These are phyloP conservation scores for Beroe ovata DNA, from an alignment of 37 sponge, comb jelly and placozoan species.

Conservation along the genomic window DNA sequence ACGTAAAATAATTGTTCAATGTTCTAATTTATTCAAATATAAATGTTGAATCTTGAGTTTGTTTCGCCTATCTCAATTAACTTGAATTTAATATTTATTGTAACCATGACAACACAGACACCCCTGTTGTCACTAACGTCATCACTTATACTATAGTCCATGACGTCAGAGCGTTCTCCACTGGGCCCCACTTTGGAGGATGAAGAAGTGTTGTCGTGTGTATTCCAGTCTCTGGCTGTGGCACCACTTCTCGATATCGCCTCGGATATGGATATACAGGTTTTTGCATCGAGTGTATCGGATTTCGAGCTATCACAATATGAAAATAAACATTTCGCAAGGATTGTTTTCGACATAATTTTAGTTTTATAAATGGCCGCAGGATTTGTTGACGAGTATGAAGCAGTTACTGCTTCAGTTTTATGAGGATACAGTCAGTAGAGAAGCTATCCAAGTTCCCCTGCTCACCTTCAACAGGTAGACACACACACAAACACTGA, in stretches of 20 bases:
- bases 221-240: constrained; percentile 43
- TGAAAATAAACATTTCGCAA: too few species aligned
- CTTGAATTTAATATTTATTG: too few species aligned
- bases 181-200: constrained; percentile 3
- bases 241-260: constrained; percentile 61
- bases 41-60: too few species aligned
- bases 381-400: constrained; percentile 51
- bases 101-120: too few species aligned
- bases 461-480: constrained; percentile 55
- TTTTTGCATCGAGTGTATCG: too few species aligned
- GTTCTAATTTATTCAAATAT: too few species aligned
- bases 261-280: constrained; percentile 54
- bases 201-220: constrained; percentile 56
- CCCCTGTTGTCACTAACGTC: too few species aligned
- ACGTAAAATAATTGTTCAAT: too few species aligned
- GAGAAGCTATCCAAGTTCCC: constrained; percentile 58
- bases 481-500: too few species aligned
- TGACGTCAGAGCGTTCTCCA: neutral
- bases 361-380: neutral
- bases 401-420: constrained; percentile 59
- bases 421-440: constrained; percentile 61
- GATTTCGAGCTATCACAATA: too few species aligned
- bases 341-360: too few species aligned
- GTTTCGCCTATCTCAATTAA: too few species aligned
- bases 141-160: neutral